These are phyloP conservation scores for Microchrysa polita DNA, from an alignment of 2,888 invertebrate species.

Conservation along the genomic window DNA sequence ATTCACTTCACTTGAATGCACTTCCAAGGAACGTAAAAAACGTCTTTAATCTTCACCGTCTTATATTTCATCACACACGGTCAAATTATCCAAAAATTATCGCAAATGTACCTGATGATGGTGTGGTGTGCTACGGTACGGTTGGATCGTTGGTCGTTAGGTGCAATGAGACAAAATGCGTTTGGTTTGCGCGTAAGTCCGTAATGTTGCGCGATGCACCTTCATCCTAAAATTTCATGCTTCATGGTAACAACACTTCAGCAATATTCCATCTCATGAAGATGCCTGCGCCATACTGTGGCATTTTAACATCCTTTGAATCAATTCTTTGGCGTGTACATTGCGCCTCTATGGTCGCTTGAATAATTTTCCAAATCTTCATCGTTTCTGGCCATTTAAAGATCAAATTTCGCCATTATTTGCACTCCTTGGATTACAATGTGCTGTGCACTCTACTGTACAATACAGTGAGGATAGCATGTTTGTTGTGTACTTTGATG, in stretches of 20 bases:
- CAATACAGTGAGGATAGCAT: neutral
- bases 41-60: neutral
- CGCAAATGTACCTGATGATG: constrained; percentile 28
- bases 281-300: too few species aligned
- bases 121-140: too few species aligned
- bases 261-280: too few species aligned
- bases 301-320: too few species aligned
- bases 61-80: constrained; percentile 24
- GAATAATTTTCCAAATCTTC: neutral
- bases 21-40: too few species aligned
- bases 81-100: constrained; percentile 28
- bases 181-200: constrained; percentile 12
- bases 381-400: constrained; percentile 30
- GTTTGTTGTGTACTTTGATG: too few species aligned
- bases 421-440: constrained; percentile 37
- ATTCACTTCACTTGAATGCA: too few species aligned
- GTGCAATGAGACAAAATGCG: too few species aligned
- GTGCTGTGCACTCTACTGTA: neutral
- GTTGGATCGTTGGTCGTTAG: too few species aligned
- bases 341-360: too few species aligned
- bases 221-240: neutral
- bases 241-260: too few species aligned
- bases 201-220: constrained; percentile 23
- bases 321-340: too few species aligned
- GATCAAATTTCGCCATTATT: constrained; percentile 43